Percentiles rank a stretch among this genome's conserved stretches.
Conservation (phyloP, 1,140 invertebrate genomes). For the Drosophila bipectinata region DNA sequence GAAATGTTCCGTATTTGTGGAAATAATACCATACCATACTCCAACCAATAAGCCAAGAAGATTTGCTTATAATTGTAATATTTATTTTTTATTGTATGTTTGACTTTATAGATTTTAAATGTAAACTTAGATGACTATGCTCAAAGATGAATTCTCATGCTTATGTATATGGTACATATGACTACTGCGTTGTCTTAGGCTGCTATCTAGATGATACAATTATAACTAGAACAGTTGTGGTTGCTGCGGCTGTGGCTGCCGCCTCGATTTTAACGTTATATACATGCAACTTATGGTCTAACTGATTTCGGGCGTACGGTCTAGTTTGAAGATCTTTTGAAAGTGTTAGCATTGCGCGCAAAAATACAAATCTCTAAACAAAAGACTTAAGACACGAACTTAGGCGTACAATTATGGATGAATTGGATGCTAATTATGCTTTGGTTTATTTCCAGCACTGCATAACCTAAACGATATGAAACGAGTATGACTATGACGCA, state of each 20-base stretch:
- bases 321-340: constrained; percentile 81
- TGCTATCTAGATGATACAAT: constrained; percentile 31
- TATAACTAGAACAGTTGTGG: constrained; percentile 37
- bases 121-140: constrained; percentile 70
- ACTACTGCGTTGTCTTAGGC: constrained; percentile 61
- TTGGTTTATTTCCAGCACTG: constrained; percentile 84
- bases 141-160: constrained; percentile 49
- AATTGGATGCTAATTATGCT: constrained; percentile 57
- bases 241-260: constrained; percentile 17
- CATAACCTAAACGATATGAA: constrained; percentile 51
- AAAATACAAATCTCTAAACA: constrained; percentile 78
- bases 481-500: constrained; percentile 63
- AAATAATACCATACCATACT: too few relatives aligned
- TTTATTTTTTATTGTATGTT: constrained; percentile 35
- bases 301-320: constrained; percentile 62
- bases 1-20: too few relatives aligned
- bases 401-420: constrained; percentile 34
- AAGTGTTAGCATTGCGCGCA: constrained; percentile 68
- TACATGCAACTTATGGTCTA: constrained; percentile 66
- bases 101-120: constrained; percentile 59
- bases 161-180: constrained; percentile 57
- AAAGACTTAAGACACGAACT: constrained; percentile 83
- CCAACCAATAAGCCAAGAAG: too few relatives aligned
- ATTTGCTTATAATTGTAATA: not conserved
- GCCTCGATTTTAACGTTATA: constrained; percentile 57